Percentiles rank a stretch among this genome's conserved stretches.
These are phyloP conservation scores for Neosilurus hyrtlii DNA, from an alignment of 2,797 vertebrate species.

Conservation along the genomic window DNA sequence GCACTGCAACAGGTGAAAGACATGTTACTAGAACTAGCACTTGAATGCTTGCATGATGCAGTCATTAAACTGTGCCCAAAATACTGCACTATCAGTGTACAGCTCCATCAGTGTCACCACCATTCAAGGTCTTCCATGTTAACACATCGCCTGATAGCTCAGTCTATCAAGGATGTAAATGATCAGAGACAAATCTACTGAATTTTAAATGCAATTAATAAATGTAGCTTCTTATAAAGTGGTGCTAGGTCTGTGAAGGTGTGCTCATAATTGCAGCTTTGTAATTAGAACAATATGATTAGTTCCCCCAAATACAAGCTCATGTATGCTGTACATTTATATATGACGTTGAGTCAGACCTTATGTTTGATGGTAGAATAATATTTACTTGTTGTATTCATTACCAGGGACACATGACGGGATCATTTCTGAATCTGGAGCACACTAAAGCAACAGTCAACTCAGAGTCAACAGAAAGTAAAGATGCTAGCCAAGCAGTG, in stretches of 20 bases:
- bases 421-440: neutral
- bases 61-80: neutral
- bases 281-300: too few relatives aligned
- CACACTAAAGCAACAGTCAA: neutral
- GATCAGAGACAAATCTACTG: neutral
- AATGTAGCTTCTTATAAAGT: neutral
- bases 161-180: neutral
- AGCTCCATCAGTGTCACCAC: slow-evolving; percentile 11
- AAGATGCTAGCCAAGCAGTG: neutral
- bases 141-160: neutral
- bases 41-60: neutral
- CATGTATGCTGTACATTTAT: neutral
- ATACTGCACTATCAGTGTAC: slow-evolving; percentile 7
- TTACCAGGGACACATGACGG: neutral
- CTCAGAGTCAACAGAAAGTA: slow-evolving; percentile 3
- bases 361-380: neutral
- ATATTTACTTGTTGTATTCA: neutral
- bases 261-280: neutral
- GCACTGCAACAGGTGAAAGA: neutral
- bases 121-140: neutral
- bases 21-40: neutral
- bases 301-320: too few relatives aligned
- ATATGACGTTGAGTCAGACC: neutral
- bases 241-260: neutral
- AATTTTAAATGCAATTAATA: neutral